Conservation (phyloP, 2,888 invertebrate species). For the Troides aeacus region DNA sequence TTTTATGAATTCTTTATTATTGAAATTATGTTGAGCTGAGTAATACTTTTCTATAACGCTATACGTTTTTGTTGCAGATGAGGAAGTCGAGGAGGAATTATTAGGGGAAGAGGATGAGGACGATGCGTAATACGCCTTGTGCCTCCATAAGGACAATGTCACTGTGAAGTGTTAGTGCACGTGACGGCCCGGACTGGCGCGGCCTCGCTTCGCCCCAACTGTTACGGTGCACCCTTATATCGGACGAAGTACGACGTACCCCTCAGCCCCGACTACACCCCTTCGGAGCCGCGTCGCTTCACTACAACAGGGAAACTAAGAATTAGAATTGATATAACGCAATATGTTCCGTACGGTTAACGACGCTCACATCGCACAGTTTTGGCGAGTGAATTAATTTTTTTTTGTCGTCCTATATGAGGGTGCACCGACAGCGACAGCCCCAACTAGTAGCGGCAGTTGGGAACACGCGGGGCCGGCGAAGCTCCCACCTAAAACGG, state of each 20-base stretch:
- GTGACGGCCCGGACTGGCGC: conserved; percentile 73
- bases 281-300: conserved; percentile 4
- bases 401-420: conserved; percentile 32
- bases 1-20: no score
- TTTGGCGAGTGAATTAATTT: not conserved
- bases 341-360: not conserved
- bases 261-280: conserved; percentile 7
- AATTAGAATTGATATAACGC: not conserved
- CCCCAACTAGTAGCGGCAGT: conserved; percentile 53
- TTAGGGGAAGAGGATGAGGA: conserved; percentile 77
- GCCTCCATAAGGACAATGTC: conserved; percentile 78
- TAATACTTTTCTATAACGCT: not conserved
- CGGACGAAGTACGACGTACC: conserved; percentile 15
- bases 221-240: conserved; percentile 36
- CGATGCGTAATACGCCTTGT: conserved; percentile 78
- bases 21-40: no score
- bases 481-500: conserved; percentile 74
- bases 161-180: conserved; percentile 79
- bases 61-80: conserved; percentile 64
- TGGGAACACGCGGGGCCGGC: conserved; percentile 75
- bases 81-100: conserved; percentile 76
- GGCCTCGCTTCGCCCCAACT: conserved; percentile 77
- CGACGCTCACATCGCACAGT: not conserved
- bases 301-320: not conserved
- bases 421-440: conserved; percentile 45